These are phyloP conservation scores for Oreortyx pictus DNA, from an alignment of 2,797 vertebrate species.

Conservation along the genomic window DNA sequence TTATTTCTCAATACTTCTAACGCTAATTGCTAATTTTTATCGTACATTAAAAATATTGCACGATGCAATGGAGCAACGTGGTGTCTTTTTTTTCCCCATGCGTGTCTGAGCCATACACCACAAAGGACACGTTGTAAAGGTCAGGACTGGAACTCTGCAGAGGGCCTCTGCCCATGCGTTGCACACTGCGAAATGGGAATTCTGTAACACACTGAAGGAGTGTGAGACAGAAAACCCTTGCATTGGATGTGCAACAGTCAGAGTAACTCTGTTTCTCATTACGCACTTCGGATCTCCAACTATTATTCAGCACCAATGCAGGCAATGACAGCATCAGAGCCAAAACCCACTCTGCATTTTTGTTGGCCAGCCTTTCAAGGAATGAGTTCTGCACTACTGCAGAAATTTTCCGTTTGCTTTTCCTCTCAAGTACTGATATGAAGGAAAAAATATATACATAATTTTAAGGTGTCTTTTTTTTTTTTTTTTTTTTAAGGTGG, in stretches of 20 bases:
- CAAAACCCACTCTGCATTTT: constrained; percentile 53
- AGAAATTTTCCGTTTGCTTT: constrained; percentile 24
- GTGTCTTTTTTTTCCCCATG: constrained; percentile 4
- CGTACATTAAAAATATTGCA: constrained; percentile 78
- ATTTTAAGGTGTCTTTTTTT: neutral
- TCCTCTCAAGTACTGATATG: constrained; percentile 52
- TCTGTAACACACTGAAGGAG: constrained; percentile 44
- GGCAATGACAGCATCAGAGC: constrained; percentile 44
- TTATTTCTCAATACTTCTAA: constrained; percentile 30
- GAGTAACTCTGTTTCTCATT: constrained; percentile 43
- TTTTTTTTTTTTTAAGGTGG: constrained; percentile 4
- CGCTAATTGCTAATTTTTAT: constrained; percentile 57
- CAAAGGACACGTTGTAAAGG: constrained; percentile 47
- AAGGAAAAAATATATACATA: constrained; percentile 2
- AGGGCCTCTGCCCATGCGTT: neutral
- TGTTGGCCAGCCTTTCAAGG: constrained; percentile 54
- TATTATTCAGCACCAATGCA: constrained; percentile 33
- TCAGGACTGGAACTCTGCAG: constrained; percentile 39
- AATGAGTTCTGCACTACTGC: constrained; percentile 44
- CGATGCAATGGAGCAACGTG: constrained; percentile 43
- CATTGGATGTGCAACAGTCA: constrained; percentile 48
- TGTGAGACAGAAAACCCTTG: constrained; percentile 33
- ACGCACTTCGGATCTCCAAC: constrained; percentile 42
- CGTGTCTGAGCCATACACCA: constrained; percentile 53
- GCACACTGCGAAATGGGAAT: constrained; percentile 42